Evolutionary conservation across 2,113 vertebrate genomes (phyloP).

Genomic region (Leuciscus idus): DNA sequence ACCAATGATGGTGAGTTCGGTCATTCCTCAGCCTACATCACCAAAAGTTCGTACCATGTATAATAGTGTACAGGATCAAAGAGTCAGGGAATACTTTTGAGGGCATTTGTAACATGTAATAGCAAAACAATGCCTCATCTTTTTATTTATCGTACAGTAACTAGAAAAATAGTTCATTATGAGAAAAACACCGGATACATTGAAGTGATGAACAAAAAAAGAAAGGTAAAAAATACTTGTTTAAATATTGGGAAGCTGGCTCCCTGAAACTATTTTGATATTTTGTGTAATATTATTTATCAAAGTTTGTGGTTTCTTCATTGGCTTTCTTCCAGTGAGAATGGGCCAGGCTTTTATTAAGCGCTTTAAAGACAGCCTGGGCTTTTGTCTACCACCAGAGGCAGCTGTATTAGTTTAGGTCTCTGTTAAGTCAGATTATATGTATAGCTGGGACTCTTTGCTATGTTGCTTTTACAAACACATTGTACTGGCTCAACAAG

Average conservation of each 20-base stretch:
- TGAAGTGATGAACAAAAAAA: constrained; percentile 39
- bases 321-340: constrained; percentile 44
- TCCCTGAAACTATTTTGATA: constrained; percentile 92
- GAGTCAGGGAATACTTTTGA: constrained; percentile 77
- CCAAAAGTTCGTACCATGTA: constrained; percentile 62
- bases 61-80: constrained; percentile 73
- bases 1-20: constrained; percentile 40
- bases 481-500: constrained; percentile 16
- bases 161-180: constrained; percentile 56
- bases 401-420: constrained; percentile 42
- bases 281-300: constrained; percentile 97
- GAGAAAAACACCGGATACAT: constrained; percentile 18
- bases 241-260: constrained; percentile 93
- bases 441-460: constrained; percentile 35
- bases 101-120: constrained; percentile 73
- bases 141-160: constrained; percentile 83
- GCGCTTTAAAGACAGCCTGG: constrained; percentile 42
- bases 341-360: constrained; percentile 32
- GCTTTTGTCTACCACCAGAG: constrained; percentile 34
- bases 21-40: constrained; percentile 57
- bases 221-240: constrained; percentile 52
- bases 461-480: constrained; percentile 22
- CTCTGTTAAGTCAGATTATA: constrained; percentile 36
- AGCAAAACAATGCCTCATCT: constrained; percentile 75
- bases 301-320: constrained; percentile 78